These are phyloP conservation scores for Halcyon senegalensis DNA, from an alignment of 2,113 vertebrate species.

Conservation along the genomic window DNA sequence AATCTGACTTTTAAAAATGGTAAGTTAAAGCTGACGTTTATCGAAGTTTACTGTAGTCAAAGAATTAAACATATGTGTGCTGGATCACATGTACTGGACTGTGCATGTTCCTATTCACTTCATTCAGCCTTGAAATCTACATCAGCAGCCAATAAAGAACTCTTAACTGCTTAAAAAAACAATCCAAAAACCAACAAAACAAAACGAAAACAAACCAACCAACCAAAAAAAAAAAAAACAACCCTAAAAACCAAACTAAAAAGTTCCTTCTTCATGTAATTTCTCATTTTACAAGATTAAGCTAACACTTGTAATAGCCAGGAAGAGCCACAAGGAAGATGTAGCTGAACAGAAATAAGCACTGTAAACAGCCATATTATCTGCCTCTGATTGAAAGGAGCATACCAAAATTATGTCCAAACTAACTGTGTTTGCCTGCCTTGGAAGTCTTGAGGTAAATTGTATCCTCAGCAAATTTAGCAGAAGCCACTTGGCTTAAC, in stretches of 20 bases:
- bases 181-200: neutral
- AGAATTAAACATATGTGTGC: rapidly evolving
- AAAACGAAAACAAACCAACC: no score
- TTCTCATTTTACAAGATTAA: neutral
- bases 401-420: neutral
- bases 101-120: neutral
- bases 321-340: neutral
- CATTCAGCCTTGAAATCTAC: neutral
- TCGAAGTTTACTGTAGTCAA: neutral
- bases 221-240: no score
- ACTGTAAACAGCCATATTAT: neutral
- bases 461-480: neutral
- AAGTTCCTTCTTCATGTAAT: neutral
- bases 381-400: neutral
- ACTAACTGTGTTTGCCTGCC: neutral
- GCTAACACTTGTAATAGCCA: neutral
- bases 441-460: neutral
- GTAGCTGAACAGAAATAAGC: neutral
- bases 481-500: neutral
- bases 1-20: neutral
- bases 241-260: neutral
- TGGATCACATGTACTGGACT: neutral
- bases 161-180: neutral
- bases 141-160: neutral
- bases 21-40: neutral